A percentile compares a stretch with the other conserved stretches of the same genome.
Evolutionary conservation across 53 echinoderm and acorn worm species (phyloP).

Genomic region (Henricia sp.): DNA sequence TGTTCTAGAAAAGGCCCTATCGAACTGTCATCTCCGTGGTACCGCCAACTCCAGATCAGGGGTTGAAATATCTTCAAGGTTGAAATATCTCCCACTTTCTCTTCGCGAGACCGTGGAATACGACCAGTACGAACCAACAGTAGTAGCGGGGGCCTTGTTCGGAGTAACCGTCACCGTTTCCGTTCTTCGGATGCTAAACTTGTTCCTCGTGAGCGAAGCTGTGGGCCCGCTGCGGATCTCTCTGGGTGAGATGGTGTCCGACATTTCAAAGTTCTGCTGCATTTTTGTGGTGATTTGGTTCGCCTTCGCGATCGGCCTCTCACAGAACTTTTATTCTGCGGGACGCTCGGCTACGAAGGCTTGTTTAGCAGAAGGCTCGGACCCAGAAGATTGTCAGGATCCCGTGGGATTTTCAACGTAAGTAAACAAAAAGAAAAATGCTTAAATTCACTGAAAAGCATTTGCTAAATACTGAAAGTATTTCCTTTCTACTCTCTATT

Average conservation of each 20-base stretch:
- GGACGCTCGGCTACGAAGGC: conserved; percentile 13
- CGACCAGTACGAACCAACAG: conserved; percentile 48
- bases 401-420: conserved; percentile 50
- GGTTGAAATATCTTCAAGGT: not conserved
- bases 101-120: conserved; percentile 16
- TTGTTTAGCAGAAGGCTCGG: not conserved
- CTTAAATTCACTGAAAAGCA: not conserved
- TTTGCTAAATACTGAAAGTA: no score
- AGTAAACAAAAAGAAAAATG: not conserved
- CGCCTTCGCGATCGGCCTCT: conserved; percentile 90
- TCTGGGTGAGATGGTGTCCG: conserved; percentile 77
- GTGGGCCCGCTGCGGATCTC: conserved; percentile 93
- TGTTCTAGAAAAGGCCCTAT: not conserved
- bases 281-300: conserved; percentile 90
- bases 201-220: conserved; percentile 72
- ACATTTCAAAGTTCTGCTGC: conserved; percentile 80
- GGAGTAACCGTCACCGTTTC: conserved; percentile 77
- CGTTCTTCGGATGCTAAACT: conserved; percentile 72
- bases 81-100: not conserved
- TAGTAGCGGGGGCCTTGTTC: conserved; percentile 74
- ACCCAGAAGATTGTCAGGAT: not conserved
- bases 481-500: no score
- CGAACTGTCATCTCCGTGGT: not conserved
- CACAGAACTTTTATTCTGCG: conserved; percentile 75
- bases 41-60: not conserved